Evolutionary conservation across 2,797 vertebrate genomes (phyloP).

Genomic region (Scyliorhinus canicula): DNA sequence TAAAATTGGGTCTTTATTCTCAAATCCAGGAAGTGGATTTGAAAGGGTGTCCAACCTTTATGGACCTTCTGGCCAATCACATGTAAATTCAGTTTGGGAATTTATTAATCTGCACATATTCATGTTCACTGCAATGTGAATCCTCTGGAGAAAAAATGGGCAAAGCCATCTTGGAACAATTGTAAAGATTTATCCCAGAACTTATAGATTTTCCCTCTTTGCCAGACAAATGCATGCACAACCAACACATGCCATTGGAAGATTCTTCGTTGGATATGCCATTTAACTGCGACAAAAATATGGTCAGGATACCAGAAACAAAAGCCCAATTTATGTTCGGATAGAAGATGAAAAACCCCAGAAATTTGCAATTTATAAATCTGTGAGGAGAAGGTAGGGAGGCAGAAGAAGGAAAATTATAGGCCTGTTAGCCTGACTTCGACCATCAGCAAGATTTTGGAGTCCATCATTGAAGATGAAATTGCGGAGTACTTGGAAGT

Average conservation of each 20-base stretch:
- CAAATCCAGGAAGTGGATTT: neutral
- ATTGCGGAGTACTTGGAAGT: too few relatives aligned
- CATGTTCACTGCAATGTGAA: neutral
- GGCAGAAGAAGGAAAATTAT: too few relatives aligned
- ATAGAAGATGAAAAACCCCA: too few relatives aligned
- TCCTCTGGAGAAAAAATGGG: neutral
- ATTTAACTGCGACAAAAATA: neutral
- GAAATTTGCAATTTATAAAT: too few relatives aligned
- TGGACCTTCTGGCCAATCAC: neutral
- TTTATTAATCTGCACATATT: neutral
- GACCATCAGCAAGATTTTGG: too few relatives aligned
- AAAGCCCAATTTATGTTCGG: too few relatives aligned
- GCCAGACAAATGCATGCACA: neutral
- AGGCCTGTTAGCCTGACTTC: too few relatives aligned
- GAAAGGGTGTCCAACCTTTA: neutral
- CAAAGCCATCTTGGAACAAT: neutral
- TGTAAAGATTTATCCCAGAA: neutral
- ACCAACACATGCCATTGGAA: neutral
- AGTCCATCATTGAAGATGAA: too few relatives aligned
- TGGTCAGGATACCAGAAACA: too few relatives aligned
- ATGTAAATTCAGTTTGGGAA: neutral
- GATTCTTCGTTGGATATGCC: neutral
- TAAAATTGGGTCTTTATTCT: neutral
- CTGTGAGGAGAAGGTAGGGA: too few relatives aligned
- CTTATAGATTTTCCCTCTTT: neutral